These are phyloP conservation scores for Gallirallus australis DNA, from an alignment of 2,797 vertebrate species.

Conservation along the genomic window DNA sequence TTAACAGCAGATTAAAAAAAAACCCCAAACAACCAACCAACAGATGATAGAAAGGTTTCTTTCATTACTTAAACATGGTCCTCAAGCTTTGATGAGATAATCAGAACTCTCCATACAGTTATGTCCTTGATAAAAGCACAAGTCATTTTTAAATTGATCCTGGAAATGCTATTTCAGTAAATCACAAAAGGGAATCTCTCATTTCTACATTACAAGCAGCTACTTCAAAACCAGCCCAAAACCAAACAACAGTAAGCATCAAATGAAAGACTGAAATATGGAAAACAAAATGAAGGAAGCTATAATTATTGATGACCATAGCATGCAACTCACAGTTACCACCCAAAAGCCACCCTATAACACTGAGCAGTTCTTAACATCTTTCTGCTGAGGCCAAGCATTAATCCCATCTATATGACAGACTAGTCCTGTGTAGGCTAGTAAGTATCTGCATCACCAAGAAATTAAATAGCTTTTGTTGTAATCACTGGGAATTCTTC, in stretches of 20 bases:
- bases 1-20: background rate
- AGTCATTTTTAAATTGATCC: background rate
- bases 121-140: background rate
- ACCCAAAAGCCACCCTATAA: background rate
- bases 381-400: background rate
- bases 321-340: background rate
- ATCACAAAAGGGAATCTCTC: background rate
- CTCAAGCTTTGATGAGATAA: background rate
- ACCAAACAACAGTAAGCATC: background rate
- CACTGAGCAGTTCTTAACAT: background rate
- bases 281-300: background rate
- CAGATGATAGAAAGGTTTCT: background rate
- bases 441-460: background rate
- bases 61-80: background rate
- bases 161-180: background rate
- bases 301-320: background rate
- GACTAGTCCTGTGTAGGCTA: background rate
- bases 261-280: background rate
- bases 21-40: too few species aligned
- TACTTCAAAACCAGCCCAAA: background rate
- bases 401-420: background rate
- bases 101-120: background rate
- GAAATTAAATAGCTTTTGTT: background rate
- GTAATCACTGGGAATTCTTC: background rate
- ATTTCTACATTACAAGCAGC: background rate